Evolutionary conservation across 2,888 invertebrate species (phyloP), one percentile per base, ranked within the genome.

Genomic region (Iphiclides podalirius): DNA sequence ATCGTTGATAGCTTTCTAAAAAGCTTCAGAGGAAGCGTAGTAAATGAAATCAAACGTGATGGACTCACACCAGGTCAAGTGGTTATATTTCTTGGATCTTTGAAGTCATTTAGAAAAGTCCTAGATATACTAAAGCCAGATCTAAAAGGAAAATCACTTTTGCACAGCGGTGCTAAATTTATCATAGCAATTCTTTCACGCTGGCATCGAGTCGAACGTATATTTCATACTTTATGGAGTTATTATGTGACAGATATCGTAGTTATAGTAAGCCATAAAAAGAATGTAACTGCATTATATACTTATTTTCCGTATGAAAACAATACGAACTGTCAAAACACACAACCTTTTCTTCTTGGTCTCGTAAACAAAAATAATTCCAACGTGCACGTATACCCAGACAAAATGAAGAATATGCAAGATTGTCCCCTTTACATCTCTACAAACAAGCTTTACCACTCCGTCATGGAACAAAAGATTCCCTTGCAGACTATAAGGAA

Each of bases 371-470:
- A 61, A 45, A 59, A 51, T 6, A 49, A 46, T 15, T 34, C 60
- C 14, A 33, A 54, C 1, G 48, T 54, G 2, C 50, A 69, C 12
- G 37, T 75, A 23, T 84, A 69, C 54, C 67, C 70, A 1, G 72
- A 83, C 48, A 83, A 83, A 64, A 73, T 79, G 70, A 59, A 55
- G 23, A 72, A 81, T 20, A 79, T 83, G 79, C 64, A 71, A 17
- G 67, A 71, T 38, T 83, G 82, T 40, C 83, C 80, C 1, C 55
- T 82, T 1, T 80, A 78, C 44, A 73, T 83, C 44, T 79, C 82
- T 0, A 83, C 82, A 0, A 79, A 80, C 44, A 81, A 76, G 55
- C 60, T 80, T 1, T 72, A 73, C 43, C 60, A 72, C 28, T 75
- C 75, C 8, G 59, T 64, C 1, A 70, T 66, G 23, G 76, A 80